Evolutionary conservation across 2,113 vertebrate species (phyloP).

Genomic region (Empidonax traillii): DNA sequence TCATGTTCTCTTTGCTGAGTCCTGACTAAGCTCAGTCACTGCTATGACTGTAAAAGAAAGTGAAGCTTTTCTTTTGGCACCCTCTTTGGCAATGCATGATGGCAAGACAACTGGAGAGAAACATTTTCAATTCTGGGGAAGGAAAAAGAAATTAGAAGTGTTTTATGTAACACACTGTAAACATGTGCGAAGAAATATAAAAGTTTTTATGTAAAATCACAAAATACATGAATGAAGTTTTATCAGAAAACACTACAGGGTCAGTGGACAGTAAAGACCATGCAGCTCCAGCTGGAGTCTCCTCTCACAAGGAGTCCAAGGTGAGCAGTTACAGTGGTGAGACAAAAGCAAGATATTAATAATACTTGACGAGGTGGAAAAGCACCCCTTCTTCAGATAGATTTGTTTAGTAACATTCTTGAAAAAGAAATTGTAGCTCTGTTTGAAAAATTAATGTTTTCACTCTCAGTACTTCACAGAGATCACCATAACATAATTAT

Average conservation of each 20-base stretch:
- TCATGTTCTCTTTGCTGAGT: background rate
- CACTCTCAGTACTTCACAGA: background rate
- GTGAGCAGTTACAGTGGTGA: background rate
- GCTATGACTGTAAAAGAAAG: background rate
- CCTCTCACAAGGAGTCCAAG: background rate
- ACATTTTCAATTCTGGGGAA: background rate
- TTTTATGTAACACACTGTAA: background rate
- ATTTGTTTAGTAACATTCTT: background rate
- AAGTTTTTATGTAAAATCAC: background rate
- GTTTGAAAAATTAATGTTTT: background rate
- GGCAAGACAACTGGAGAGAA: background rate
- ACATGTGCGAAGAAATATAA: background rate
- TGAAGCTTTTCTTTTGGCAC: background rate
- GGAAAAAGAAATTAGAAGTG: background rate
- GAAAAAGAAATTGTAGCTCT: background rate
- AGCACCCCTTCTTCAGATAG: background rate
- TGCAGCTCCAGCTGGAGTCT: background rate
- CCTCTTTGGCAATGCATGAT: background rate
- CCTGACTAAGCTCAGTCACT: background rate
- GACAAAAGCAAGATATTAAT: background rate
- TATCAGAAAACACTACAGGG: background rate
- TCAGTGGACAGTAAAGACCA: background rate
- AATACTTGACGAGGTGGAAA: background rate
- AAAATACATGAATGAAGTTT: background rate
- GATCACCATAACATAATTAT: background rate